Base-by-base conservation (phyloP, 2,888 invertebrate genomes). In the Macaria liturata region DNA sequence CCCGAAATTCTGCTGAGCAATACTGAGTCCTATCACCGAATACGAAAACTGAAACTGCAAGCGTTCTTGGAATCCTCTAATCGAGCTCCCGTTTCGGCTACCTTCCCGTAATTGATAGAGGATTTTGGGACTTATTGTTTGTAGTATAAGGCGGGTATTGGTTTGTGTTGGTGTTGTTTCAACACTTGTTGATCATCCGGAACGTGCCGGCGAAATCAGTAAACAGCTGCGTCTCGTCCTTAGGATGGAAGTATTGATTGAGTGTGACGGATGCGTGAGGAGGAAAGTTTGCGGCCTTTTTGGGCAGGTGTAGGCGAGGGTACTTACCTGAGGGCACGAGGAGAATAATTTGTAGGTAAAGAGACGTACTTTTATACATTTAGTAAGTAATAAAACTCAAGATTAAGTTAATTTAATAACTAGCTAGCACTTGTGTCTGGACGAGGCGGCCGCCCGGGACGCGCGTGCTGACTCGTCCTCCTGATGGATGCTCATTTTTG, bases 171-270 rank as follows among this genome's bases (percentile, higher is more conserved):
- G 44, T 30, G 32, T 32, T 8, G 42, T 39, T 32, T 44, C 9
- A 51, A 42, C 52, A 66, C 68, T 65, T 68, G 68, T 66, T 68
- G 66, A 68, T 68, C 56, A 57, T 46, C 47, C 40, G 60, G 62
- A 62, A 53, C 61, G 61, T 64, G 64, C 43, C 44, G 57, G 59
- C 50, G 32, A 57, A 55, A 51, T 55, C 45, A 47, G 53, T 57
- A 54, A 61, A 66, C 67, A 66, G 67, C 60, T 66, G 67, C 49
- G 64, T 46, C 56, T 51, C 52, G 64, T 57, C 54, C 52, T 60
- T 39, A 65, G 53, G 54, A 48, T 55, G 49, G 55, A 49, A 64
- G 9, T 65, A 65, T 64, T 66, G 59, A 61, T 66, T 67, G 59
- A 66, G 57, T 53, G 62, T 47, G 59, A 60, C 57, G 49, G 39